Conservation (phyloP, 2,888 invertebrate species). For the Lapara coniferarum region DNA sequence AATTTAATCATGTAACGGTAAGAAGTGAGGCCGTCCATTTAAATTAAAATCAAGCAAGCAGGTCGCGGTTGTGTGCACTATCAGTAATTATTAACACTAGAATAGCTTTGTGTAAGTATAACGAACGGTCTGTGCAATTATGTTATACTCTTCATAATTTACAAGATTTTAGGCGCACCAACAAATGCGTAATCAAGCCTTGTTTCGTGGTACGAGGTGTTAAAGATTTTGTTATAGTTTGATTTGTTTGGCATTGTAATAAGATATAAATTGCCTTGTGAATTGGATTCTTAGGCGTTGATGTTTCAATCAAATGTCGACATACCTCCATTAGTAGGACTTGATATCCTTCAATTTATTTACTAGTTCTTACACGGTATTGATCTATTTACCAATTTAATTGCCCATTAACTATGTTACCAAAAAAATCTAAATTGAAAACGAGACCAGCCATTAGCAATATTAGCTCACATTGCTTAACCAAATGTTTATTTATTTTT, state of each 20-base stretch:
- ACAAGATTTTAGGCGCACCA: not conserved
- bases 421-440: not conserved
- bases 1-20: conserved; percentile 66
- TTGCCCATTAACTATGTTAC: not conserved
- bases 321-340: too few relatives aligned
- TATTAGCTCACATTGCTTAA: conserved; percentile 5
- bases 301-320: too few relatives aligned
- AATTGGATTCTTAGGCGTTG: too few relatives aligned
- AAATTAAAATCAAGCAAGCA: conserved; percentile 58
- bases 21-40: conserved; percentile 59
- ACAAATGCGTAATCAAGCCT: not conserved
- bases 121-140: conserved; percentile 48
- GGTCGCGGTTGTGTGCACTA: conserved; percentile 58
- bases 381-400: not conserved
- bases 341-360: too few relatives aligned
- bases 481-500: conserved; percentile 27
- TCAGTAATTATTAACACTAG: conserved; percentile 61
- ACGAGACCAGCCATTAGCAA: not conserved
- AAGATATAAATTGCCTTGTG: not conserved
- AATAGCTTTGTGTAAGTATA: conserved; percentile 54
- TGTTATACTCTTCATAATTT: conserved; percentile 37
- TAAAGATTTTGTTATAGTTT: not conserved
- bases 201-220: not conserved
- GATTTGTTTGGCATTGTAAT: not conserved
- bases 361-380: too few relatives aligned